These are phyloP conservation scores for Acrocyrtus sp. DNA, from an alignment of 2,888 invertebrate species.

Conservation along the genomic window DNA sequence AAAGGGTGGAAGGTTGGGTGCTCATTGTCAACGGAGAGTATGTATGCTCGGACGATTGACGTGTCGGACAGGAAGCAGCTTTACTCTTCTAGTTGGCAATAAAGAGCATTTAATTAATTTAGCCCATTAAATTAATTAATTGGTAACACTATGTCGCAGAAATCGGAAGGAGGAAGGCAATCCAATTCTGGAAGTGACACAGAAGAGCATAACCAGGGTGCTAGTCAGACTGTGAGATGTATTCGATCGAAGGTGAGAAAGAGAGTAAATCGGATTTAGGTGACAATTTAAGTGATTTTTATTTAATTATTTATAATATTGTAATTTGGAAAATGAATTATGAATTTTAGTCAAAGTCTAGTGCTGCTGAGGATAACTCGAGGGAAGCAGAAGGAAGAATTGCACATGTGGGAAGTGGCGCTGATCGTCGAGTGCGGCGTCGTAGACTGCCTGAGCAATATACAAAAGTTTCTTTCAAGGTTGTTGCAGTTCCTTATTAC, in stretches of 20 bases:
- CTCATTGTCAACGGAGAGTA: no score
- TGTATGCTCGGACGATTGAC: neutral
- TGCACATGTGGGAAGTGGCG: neutral
- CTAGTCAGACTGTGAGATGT: slow-evolving; percentile 63
- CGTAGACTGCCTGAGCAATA: slow-evolving; percentile 86
- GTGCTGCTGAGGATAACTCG: slow-evolving; percentile 17
- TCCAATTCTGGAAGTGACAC: slow-evolving; percentile 66
- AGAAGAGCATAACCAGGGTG: slow-evolving; percentile 60
- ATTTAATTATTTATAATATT: slow-evolving; percentile 1
- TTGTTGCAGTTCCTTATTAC: no score
- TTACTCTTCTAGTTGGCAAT: neutral
- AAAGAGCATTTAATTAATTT: neutral
- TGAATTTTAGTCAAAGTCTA: slow-evolving; percentile 49
- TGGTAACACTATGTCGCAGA: slow-evolving; percentile 50
- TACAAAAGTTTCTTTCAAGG: no score
- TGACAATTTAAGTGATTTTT: slow-evolving; percentile 6
- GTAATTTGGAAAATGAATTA: no score
- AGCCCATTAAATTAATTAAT: no score
- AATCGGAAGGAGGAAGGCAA: slow-evolving; percentile 64
- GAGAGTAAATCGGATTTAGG: neutral
- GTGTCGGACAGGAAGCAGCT: neutral
- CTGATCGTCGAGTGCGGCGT: slow-evolving; percentile 73
- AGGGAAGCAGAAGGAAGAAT: slow-evolving; percentile 9
- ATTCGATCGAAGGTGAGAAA: slow-evolving; percentile 60
- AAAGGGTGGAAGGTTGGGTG: neutral